Percentiles rank a stretch among this genome's conserved stretches.
phyloP scores from a whole-genome alignment of 2,888 invertebrate genomes.

The Napeogenes inachia region DNA sequence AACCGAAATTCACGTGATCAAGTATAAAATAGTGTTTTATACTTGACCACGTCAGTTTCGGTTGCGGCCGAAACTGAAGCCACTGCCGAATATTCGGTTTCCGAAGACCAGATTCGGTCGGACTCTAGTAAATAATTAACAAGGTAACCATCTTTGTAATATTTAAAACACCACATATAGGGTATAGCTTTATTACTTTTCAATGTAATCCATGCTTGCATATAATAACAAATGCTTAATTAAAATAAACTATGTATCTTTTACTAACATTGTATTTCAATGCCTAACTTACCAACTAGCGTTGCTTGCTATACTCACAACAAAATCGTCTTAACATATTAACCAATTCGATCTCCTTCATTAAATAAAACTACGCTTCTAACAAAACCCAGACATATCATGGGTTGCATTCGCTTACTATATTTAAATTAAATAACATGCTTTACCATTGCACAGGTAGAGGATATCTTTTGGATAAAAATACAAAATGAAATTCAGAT shows the following conservation, averaged over 20 bases:
- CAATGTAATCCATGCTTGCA: background rate
- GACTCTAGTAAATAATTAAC: too few species aligned
- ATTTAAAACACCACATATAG: background rate
- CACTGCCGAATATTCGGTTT: too few species aligned
- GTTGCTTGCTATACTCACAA: background rate
- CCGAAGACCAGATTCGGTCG: too few species aligned
- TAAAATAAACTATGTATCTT: background rate
- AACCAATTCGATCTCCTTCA: background rate
- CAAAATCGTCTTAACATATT: background rate
- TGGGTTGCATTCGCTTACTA: background rate
- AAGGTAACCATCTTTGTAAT: too few species aligned
- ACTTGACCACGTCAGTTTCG: too few species aligned
- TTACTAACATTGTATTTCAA: background rate
- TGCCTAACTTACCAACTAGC: slow-evolving; percentile 3
- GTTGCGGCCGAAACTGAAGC: too few species aligned
- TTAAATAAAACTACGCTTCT: background rate
- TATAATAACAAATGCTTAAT: background rate
- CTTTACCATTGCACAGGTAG: background rate
- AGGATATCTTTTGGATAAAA: too few species aligned
- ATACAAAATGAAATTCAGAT: too few species aligned
- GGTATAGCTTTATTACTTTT: background rate
- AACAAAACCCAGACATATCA: background rate
- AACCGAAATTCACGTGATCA: too few species aligned
- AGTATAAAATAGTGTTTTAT: too few species aligned
- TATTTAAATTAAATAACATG: background rate